These are phyloP conservation scores for Brachyalestes nurse DNA, from an alignment of 2,797 vertebrate genomes.

Conservation along the genomic window DNA sequence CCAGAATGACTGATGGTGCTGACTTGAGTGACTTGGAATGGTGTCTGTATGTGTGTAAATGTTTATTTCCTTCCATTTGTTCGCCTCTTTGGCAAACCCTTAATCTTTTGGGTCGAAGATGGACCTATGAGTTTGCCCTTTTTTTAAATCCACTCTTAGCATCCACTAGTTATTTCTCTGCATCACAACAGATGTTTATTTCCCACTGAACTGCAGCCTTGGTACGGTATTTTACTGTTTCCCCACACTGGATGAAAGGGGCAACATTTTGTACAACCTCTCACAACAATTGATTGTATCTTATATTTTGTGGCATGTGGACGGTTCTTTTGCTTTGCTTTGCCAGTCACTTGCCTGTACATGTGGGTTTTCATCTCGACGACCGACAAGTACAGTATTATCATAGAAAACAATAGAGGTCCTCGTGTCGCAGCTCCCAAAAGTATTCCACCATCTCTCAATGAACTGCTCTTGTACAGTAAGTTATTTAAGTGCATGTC, in stretches of 20 bases:
- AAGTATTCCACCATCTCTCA: slow-evolving; percentile 60
- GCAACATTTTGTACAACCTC: slow-evolving; percentile 58
- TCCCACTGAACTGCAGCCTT: slow-evolving; percentile 39
- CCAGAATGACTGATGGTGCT: slow-evolving; percentile 62
- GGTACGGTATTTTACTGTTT: slow-evolving; percentile 63
- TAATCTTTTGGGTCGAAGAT: slow-evolving; percentile 29
- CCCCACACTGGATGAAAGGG: slow-evolving; percentile 46
- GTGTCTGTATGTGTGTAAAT: slow-evolving; percentile 51
- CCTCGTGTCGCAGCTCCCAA: slow-evolving; percentile 49
- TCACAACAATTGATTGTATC: slow-evolving; percentile 36
- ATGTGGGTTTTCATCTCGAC: slow-evolving; percentile 40
- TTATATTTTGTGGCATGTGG: slow-evolving; percentile 5
- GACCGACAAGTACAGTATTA: slow-evolving; percentile 62
- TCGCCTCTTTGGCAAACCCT: slow-evolving; percentile 49
- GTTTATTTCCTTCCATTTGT: slow-evolving; percentile 42
- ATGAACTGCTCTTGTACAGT: slow-evolving; percentile 74
- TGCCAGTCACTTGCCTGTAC: neutral
- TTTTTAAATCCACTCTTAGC: slow-evolving; percentile 14
- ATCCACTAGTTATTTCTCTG: neutral
- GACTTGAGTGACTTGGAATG: slow-evolving; percentile 64
- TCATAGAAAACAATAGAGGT: slow-evolving; percentile 58
- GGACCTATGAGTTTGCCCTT: neutral
- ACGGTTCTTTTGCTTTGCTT: neutral
- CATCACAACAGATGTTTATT: slow-evolving; percentile 5
- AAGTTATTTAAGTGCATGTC: slow-evolving; percentile 76